phyloP scores from a whole-genome alignment of 1,140 invertebrate species.

The Monochamus saltuarius region DNA sequence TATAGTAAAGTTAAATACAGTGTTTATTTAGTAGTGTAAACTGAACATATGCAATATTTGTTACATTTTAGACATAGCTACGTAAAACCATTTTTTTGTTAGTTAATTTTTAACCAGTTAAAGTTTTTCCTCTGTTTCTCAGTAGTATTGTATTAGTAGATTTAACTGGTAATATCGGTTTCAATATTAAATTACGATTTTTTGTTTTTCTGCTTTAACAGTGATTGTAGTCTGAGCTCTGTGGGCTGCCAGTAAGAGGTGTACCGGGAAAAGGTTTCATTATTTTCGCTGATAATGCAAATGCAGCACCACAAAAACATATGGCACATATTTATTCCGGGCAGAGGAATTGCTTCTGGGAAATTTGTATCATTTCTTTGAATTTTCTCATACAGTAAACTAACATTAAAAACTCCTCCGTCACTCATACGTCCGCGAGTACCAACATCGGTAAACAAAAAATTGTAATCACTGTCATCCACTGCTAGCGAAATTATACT shows the following conservation, averaged over 20 bases:
- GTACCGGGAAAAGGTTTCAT: conserved; percentile 46
- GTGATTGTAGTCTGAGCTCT: no score
- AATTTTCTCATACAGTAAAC: conserved; percentile 30
- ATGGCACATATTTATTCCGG: conserved; percentile 34
- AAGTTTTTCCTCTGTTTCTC: no score
- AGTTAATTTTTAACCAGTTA: no score
- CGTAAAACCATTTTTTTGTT: no score
- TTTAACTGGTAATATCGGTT: no score
- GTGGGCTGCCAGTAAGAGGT: conserved; percentile 18
- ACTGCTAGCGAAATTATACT: conserved; percentile 34
- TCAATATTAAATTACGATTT: no score
- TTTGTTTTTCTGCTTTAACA: no score
- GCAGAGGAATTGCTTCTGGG: conserved; percentile 30
- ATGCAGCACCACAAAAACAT: conserved; percentile 51
- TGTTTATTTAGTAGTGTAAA: no score
- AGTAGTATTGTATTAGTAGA: no score
- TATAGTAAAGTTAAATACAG: no score
- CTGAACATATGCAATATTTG: no score
- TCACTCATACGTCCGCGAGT: conserved; percentile 43
- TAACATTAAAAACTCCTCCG: conserved; percentile 34
- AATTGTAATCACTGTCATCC: conserved; percentile 31
- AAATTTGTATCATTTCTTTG: conserved; percentile 36
- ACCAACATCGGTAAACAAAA: conserved; percentile 49
- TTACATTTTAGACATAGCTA: no score
- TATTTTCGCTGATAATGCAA: conserved; percentile 39